Base-by-base conservation (phyloP, 2,797 vertebrate species). In the Mycteria americana region DNA sequence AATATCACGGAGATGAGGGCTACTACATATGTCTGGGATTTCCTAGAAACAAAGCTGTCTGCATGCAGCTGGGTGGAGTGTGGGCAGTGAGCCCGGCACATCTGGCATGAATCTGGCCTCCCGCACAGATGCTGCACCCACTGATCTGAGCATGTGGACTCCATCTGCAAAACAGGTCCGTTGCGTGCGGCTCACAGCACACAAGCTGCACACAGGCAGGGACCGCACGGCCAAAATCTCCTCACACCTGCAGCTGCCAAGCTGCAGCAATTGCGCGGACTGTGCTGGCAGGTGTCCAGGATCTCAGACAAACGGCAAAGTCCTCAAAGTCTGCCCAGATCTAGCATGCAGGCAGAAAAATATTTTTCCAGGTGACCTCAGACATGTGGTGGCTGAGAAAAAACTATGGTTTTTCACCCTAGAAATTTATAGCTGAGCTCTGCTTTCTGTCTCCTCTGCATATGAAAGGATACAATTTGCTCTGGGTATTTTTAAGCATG, bases 401-500 rank as follows among this genome's bases (percentile, higher is more conserved):
- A 95, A 87, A 23, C 10, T 35, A 3, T 22, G n/a, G 1, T 39
- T 87, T 76, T 75, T 88, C 81, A 59, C 39, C 73, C 53, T 28
- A 60, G 75, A 13, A 60, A 77, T 93, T 92, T 87, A 78, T 46
- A 88, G 65, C 73, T 78, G 79, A 92, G 91, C 54, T 84, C 81
- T 81, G 43, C 85, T 92, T 91, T 94, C 81, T 73, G 54, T 62
- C 84, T 85, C 83, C 81, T 59, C 75, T 80, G 75, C 75, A 57
- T 93, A 75, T 33, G 59, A 78, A 91, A 91, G 78, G 93, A 62
- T 70, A 67, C 48, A 37, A 75, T 93, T 97, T 92, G 68, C 89
- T 88, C 83, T 27, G 92, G 46, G 54, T 95, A 92, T 95, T 97
- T 96, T 97, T 91, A 92, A 95, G 92, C 92, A 95, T 64, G 85